A percentile compares a stretch with the other conserved stretches of the same genome.
phyloP scores from a whole-genome alignment of 2,797 vertebrate species.

The Chiroxiphia lanceolata region DNA sequence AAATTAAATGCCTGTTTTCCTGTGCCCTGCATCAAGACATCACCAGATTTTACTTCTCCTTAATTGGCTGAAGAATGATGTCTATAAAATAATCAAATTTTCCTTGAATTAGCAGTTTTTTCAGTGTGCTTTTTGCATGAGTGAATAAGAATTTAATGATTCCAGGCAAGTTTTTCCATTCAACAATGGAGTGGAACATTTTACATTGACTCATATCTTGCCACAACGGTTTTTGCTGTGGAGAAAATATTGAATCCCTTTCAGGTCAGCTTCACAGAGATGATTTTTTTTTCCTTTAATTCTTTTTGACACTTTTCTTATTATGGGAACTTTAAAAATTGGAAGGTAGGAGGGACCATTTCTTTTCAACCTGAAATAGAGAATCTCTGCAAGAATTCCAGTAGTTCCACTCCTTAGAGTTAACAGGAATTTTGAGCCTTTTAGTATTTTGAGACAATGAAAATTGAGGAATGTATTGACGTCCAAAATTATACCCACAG shows the following conservation, averaged over 20 bases:
- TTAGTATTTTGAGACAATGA: background rate
- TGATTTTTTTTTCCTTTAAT: background rate
- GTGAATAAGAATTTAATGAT: background rate
- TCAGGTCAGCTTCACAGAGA: background rate
- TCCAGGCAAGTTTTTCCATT: background rate
- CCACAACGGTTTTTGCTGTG: background rate
- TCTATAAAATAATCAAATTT: background rate
- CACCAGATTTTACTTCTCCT: background rate
- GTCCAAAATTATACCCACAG: background rate
- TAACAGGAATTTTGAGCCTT: background rate
- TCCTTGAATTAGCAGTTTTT: background rate
- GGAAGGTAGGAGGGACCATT: background rate
- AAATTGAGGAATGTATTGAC: background rate
- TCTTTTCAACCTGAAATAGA: background rate
- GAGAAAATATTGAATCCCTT: background rate
- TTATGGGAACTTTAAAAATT: background rate
- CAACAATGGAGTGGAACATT: background rate
- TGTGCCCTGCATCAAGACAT: background rate
- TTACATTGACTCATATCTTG: background rate
- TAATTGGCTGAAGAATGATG: background rate
- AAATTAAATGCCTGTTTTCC: background rate
- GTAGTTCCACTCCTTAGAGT: background rate
- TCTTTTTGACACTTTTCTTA: background rate
- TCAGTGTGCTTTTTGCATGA: background rate
- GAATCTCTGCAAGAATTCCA: background rate